A percentile compares a stretch with the other conserved stretches of the same genome.
phyloP scores from a whole-genome alignment of 2,888 invertebrate species.

The Biston stratarius region DNA sequence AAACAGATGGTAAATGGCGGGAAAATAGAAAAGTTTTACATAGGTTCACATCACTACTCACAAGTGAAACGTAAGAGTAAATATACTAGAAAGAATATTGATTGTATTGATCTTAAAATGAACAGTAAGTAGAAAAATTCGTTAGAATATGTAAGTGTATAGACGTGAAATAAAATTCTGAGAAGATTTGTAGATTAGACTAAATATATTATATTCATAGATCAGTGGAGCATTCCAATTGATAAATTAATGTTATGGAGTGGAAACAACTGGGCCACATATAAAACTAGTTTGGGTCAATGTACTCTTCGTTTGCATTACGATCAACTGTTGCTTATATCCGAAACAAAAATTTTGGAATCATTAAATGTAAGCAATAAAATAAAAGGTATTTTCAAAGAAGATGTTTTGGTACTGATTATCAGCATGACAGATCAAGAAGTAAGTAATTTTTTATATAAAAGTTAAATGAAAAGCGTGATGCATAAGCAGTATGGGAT shows the following conservation, averaged over 20 bases:
- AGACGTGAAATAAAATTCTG: not conserved
- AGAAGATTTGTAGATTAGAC: not conserved
- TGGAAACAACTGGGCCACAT: constrained; percentile 62
- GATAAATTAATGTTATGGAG: constrained; percentile 72
- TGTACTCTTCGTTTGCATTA: constrained; percentile 58
- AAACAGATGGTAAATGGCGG: too few relatives aligned
- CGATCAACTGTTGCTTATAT: constrained; percentile 69
- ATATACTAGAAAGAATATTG: not conserved
- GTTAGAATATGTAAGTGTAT: too few relatives aligned
- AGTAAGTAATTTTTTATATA: constrained; percentile 51
- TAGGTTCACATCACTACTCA: not conserved
- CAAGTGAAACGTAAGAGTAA: not conserved
- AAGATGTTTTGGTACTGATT: constrained; percentile 69
- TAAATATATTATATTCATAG: constrained; percentile 28
- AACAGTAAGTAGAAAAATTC: not conserved
- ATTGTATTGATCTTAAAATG: not conserved
- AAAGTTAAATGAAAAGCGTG: too few relatives aligned
- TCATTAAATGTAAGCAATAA: constrained; percentile 65
- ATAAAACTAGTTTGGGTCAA: constrained; percentile 50
- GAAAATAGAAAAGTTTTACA: not conserved
- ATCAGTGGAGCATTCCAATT: constrained; percentile 57
- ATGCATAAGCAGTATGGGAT: too few relatives aligned
- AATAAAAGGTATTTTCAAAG: constrained; percentile 73
- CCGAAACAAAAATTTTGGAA: constrained; percentile 66
- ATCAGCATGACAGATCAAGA: constrained; percentile 52